Base-by-base conservation (phyloP, 2,888 invertebrate species). In the Neoaliturus tenellus region DNA sequence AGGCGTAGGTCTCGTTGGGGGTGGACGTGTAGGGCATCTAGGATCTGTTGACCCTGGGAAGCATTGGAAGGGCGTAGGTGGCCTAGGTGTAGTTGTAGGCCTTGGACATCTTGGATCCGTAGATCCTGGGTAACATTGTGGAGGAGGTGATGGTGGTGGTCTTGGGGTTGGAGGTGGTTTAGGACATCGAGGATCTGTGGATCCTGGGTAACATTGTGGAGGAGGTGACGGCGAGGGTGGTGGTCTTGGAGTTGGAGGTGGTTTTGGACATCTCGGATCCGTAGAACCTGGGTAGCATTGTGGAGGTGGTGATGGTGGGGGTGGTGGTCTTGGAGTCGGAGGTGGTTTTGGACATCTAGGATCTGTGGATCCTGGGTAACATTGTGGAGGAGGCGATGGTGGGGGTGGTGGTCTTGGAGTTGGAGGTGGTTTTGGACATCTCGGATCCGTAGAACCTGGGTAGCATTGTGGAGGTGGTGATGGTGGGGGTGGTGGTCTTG, bases 401-500 rank as follows among this genome's bases (percentile, higher is more conserved):
- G 25, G 62, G 12, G 88, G 85, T 0, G 88, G 85, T 0, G 89
- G 87, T 0, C 89, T 88, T 0, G 89, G 67, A 4, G 84, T 78
- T 2, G 78, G 39, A 14, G 84, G 51, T 73, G 69, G 80, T 35
- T 12, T 35, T 88, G 90, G 90, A 83, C 91, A 91, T 1, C 89
- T 87, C 0, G 91, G 90, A 85, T 92, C 91, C 89, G 86, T 88
- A 0, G 55, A 90, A 86, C 69, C 90, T 90, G 83, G 91, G 83
- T 88, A 91, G 55, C 92, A 89, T 25, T 85, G 58, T 86, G 4
- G 86, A 17, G 89, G 88, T 62, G 87, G 87, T 10, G 67, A 0
- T 87, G 87, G 86, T 0, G 88, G 87, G 82, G 86, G 88, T 0
- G 89, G 87, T 83, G 86, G 88, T 0, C 89, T 89, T 0, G 73